A percentile compares a stretch with the other conserved stretches of the same genome.
Conservation (phyloP, 2,888 invertebrate species). For the Nowickia ferox region DNA sequence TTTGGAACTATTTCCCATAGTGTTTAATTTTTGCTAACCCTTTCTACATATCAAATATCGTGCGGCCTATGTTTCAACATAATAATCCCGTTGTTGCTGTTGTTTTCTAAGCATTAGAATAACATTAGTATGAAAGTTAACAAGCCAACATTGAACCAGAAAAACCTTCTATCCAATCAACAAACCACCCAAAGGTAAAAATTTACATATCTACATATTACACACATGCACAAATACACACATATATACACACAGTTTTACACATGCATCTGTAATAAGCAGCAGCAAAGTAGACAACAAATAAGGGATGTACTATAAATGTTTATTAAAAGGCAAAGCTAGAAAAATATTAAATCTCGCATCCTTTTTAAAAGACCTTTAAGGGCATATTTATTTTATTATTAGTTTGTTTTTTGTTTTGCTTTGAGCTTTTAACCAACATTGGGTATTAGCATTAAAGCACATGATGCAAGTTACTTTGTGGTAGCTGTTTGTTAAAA, state of each 20-base stretch:
- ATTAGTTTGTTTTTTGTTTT: no score
- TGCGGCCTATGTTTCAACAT: slow-evolving; percentile 3
- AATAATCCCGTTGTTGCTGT: neutral
- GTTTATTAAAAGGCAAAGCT: slow-evolving; percentile 38
- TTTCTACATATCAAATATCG: neutral
- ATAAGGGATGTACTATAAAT: slow-evolving; percentile 11
- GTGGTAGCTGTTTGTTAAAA: no score
- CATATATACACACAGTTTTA: no score
- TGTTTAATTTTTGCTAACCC: no score
- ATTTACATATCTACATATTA: slow-evolving; percentile 18
- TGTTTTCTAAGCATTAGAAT: slow-evolving; percentile 20
- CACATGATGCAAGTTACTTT: no score
- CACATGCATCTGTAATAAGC: neutral
- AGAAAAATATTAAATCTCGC: slow-evolving; percentile 32
- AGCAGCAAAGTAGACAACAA: neutral
- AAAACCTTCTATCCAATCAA: neutral
- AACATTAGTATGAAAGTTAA: slow-evolving; percentile 46
- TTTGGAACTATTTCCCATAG: no score
- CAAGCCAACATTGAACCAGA: slow-evolving; percentile 22
- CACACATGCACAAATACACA: neutral
- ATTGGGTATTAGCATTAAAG: no score
- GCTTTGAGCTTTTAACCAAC: no score
- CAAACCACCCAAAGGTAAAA: slow-evolving; percentile 34
- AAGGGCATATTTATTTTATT: no score
- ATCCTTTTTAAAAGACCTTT: no score